A percentile compares a stretch with the other conserved stretches of the same genome.
Evolutionary conservation across 2,797 vertebrate species (phyloP).

Genomic region (Mastacembelus armatus): DNA sequence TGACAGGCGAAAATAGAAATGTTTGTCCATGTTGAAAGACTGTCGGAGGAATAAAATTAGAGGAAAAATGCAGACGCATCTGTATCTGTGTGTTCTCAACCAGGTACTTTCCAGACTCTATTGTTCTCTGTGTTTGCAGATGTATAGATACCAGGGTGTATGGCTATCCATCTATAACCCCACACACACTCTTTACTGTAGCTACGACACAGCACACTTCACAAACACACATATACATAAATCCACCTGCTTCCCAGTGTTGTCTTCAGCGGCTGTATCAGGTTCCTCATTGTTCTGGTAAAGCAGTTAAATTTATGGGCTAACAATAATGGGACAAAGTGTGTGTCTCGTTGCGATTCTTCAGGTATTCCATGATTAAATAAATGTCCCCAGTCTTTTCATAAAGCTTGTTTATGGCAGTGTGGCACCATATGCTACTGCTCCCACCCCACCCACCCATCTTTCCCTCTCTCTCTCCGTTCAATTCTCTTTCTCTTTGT

Average conservation of each 20-base stretch:
- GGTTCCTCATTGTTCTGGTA: slow-evolving; percentile 67
- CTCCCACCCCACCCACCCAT: slow-evolving; percentile 66
- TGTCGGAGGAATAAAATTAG: slow-evolving; percentile 12
- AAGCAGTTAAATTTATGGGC: slow-evolving; percentile 81
- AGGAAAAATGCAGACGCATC: slow-evolving; percentile 37
- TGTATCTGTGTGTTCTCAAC: slow-evolving; percentile 45
- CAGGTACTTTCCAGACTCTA: slow-evolving; percentile 35
- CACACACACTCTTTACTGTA: slow-evolving; percentile 35
- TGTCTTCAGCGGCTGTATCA: slow-evolving; percentile 60
- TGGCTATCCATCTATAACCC: slow-evolving; percentile 58
- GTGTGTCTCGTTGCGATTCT: slow-evolving; percentile 78
- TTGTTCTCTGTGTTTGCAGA: slow-evolving; percentile 56
- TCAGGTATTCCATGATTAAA: slow-evolving; percentile 90
- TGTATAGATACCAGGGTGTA: slow-evolving; percentile 50
- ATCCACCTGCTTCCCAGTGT: slow-evolving; percentile 72
- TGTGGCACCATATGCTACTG: slow-evolving; percentile 82
- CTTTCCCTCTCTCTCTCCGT: slow-evolving; percentile 31
- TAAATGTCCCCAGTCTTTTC: slow-evolving; percentile 90
- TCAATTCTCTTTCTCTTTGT: slow-evolving; percentile 53
- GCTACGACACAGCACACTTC: slow-evolving; percentile 34
- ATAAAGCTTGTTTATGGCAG: slow-evolving; percentile 89
- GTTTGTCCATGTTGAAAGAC: slow-evolving; percentile 15
- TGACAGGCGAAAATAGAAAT: slow-evolving; percentile 22
- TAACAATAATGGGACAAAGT: slow-evolving; percentile 83
- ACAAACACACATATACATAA: slow-evolving; percentile 71